A percentile compares a stretch with the other conserved stretches of the same genome.
These are phyloP conservation scores for Sminthopsis crassicaudata DNA, from an alignment of 2,113 vertebrate genomes.

Conservation along the genomic window DNA sequence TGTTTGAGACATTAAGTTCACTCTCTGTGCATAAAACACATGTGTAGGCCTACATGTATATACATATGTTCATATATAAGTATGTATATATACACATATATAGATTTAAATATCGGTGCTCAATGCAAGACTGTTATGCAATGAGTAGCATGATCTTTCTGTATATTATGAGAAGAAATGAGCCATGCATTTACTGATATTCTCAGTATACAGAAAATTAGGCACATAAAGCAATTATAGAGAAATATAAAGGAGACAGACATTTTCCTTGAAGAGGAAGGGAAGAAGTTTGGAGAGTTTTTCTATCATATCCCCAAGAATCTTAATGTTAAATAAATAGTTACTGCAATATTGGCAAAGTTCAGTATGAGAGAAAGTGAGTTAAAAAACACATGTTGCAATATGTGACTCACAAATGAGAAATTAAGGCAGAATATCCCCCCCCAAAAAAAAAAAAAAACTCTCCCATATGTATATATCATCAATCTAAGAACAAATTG, in stretches of 20 bases:
- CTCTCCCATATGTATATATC: too few species aligned
- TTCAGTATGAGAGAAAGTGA: too few species aligned
- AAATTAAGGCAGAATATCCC: too few species aligned
- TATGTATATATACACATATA: background rate
- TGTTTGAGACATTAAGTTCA: background rate
- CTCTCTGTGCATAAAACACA: background rate
- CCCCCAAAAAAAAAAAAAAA: too few species aligned
- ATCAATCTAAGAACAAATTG: too few species aligned
- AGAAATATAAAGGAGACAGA: background rate
- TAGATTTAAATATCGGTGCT: background rate
- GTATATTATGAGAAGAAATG: background rate
- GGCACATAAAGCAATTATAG: background rate
- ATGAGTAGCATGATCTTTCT: background rate
- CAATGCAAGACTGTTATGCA: background rate
- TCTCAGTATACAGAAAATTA: background rate
- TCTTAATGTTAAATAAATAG: background rate
- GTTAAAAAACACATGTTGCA: too few species aligned
- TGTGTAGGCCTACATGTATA: background rate
- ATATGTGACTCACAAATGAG: too few species aligned
- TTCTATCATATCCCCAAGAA: background rate
- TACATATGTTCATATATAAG: too few species aligned
- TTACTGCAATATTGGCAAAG: too few species aligned
- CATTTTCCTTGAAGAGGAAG: background rate
- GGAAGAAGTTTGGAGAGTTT: background rate
- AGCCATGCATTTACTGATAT: background rate